Conservation (phyloP, 2,888 invertebrate species). For the Limnephilus marmoratus region DNA sequence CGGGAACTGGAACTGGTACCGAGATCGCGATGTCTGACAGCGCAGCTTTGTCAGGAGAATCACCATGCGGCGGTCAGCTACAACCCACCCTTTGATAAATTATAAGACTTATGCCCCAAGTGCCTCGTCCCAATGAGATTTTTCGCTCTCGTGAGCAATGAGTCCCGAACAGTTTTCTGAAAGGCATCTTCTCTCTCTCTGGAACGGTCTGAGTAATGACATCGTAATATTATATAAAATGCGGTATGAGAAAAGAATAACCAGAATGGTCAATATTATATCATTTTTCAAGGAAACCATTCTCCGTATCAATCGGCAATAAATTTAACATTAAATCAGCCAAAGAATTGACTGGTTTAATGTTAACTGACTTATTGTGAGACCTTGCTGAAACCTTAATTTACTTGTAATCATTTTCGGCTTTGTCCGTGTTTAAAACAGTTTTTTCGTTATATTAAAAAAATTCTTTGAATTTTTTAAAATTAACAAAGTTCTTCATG, state of each 20-base stretch:
- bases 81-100: conserved; percentile 53
- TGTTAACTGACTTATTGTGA: no score
- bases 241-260: background rate
- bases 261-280: background rate
- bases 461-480: background rate
- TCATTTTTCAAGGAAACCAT: background rate
- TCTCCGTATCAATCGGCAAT: background rate
- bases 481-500: background rate
- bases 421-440: background rate
- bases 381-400: no score
- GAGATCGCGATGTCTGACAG: conserved; percentile 35
- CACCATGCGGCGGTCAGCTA: conserved; percentile 20
- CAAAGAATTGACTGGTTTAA: no score
- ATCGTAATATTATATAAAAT: background rate
- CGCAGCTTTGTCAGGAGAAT: conserved; percentile 50
- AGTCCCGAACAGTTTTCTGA: conserved; percentile 27
- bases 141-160: conserved; percentile 38
- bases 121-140: conserved; percentile 19
- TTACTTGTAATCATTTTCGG: no score
- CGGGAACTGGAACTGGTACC: background rate
- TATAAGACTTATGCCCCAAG: conserved; percentile 44
- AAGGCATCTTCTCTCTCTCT: background rate
- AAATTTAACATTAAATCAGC: background rate
- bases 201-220: conserved; percentile 6
- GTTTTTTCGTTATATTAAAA: background rate